Evolutionary conservation across 1,140 invertebrate genomes (phyloP).

Genomic region (Trypoxylus dichotomus): DNA sequence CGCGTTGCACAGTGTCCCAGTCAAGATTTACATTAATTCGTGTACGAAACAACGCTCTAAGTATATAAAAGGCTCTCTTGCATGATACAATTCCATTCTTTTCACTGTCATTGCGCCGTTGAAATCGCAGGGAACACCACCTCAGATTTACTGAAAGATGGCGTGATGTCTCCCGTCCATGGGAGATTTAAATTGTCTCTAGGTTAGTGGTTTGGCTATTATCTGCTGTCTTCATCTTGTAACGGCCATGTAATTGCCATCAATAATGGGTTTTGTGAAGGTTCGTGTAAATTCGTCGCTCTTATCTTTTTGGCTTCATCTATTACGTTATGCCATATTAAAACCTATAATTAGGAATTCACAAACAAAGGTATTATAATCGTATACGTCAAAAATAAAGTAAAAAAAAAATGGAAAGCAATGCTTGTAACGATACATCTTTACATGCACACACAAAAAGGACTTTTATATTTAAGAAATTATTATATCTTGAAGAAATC

Average conservation of each 20-base stretch:
- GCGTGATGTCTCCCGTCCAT: slow-evolving; percentile 49
- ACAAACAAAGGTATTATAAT: slow-evolving; percentile 1
- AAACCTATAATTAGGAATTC: slow-evolving; percentile 20
- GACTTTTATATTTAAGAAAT: too few relatives aligned
- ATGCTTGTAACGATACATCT: too few relatives aligned
- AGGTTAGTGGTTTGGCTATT: slow-evolving; percentile 45
- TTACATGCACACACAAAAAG: too few relatives aligned
- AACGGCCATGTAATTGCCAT: slow-evolving; percentile 43
- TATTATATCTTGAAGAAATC: too few relatives aligned
- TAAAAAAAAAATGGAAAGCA: background rate
- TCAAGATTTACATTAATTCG: background rate
- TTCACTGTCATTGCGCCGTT: slow-evolving; percentile 39
- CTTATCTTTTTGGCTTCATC: slow-evolving; percentile 16
- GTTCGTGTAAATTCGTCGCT: slow-evolving; percentile 27
- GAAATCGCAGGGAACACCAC: slow-evolving; percentile 37
- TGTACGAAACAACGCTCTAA: background rate
- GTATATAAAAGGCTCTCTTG: slow-evolving; percentile 30
- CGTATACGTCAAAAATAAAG: background rate
- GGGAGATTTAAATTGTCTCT: slow-evolving; percentile 49
- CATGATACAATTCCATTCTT: slow-evolving; percentile 48
- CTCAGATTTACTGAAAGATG: slow-evolving; percentile 49
- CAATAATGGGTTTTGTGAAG: slow-evolving; percentile 37
- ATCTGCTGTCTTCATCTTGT: slow-evolving; percentile 47
- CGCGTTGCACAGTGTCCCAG: slow-evolving; percentile 6
- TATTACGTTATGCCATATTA: slow-evolving; percentile 21